Base-by-base conservation (phyloP, 2,797 vertebrate genomes). In the Diplodus sargus region DNA sequence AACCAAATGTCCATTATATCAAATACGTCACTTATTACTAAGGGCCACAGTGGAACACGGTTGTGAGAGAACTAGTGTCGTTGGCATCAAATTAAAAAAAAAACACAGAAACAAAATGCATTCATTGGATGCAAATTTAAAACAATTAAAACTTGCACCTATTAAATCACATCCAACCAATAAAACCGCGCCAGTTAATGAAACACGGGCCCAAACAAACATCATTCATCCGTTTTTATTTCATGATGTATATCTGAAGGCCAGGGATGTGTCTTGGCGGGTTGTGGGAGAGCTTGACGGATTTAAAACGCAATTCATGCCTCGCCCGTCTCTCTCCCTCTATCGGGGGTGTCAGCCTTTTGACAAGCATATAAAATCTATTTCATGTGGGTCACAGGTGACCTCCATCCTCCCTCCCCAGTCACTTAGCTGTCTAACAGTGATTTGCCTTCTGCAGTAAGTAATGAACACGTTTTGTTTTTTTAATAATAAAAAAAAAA, bases 21-120 rank as follows among this genome's bases (percentile, higher is more conserved):
- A 92, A 91, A 94, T 90, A 94, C 91, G 94, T 95, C 93, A 95
- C 91, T 91, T 93, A 91, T 92, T 94, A 94, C 91, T 91, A 91
- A 92, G 92, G 90, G 92, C 92, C 92, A 90, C 79, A 86, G 88
- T 85, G 85, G 83, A 90, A 76, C 79, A 83, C 66, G 74, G 70
- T 28, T 80, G 81, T 85, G 89, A 78, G 70, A 89, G 76, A 82
- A 85, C 76, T 76, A 79, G 66, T 75, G 71, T 78, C 69, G 75
- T 70, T 48, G 20, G 67, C 30, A 30, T 71, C 51, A 79, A 73
- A 82, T 77, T 1, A 39, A 39, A 84, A 79, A 66, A 4, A 34
- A 34, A 84, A 79, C n/a, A 66, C 48, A 63, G 12, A 72, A 61
- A 48, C 28, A 45, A 68, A 70, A 57, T 18, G 52, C 20, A 68